These are phyloP conservation scores for Corythornis leucogaster DNA, from an alignment of 2,797 vertebrate genomes.

Conservation along the genomic window DNA sequence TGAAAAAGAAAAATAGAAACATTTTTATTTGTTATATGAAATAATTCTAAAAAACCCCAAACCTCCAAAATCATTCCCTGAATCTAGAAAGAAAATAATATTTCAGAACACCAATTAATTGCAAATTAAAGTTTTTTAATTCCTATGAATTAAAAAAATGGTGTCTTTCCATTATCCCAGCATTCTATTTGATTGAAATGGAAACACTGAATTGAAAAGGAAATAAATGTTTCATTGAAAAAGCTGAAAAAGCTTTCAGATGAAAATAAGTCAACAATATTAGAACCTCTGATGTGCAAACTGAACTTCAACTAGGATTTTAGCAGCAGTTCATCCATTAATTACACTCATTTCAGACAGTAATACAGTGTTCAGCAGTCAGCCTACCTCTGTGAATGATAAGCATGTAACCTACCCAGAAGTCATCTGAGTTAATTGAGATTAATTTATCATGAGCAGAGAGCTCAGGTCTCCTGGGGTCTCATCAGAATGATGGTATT, in stretches of 20 bases:
- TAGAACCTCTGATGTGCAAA: background rate
- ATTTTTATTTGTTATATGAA: background rate
- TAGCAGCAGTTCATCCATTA: background rate
- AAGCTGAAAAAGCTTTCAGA: background rate
- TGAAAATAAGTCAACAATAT: background rate
- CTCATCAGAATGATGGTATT: background rate
- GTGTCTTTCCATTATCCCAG: background rate
- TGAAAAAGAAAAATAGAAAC: background rate
- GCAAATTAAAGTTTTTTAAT: background rate
- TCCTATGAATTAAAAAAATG: background rate
- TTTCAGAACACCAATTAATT: background rate
- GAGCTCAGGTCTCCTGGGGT: background rate
- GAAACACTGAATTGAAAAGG: background rate
- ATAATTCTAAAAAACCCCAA: background rate
- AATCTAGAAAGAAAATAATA: background rate
- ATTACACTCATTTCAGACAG: background rate
- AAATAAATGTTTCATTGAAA: background rate
- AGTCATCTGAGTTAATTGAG: slow-evolving; percentile 21
- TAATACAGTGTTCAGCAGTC: background rate
- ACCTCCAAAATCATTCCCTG: rapidly evolving
- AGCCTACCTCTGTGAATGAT: background rate
- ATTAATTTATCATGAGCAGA: slow-evolving; percentile 15
- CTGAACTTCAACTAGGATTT: background rate
- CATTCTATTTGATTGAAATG: background rate
- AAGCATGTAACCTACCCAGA: background rate